Base-by-base conservation (phyloP, 2,888 invertebrate species). In the Thymelicus lineola region DNA sequence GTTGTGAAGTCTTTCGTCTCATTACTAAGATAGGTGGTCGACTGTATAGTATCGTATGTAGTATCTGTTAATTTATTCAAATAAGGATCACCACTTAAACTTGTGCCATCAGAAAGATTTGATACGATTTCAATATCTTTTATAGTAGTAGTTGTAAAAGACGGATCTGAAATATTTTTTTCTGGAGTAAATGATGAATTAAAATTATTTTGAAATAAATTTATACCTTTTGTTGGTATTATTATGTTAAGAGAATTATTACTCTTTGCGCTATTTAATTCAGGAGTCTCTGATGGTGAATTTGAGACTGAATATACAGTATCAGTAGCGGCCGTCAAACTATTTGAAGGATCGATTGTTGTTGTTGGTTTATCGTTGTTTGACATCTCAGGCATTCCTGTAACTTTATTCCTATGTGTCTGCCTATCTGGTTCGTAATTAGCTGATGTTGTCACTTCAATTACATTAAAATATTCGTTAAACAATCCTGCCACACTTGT, bases 401-500 rank as follows among this genome's bases (percentile, higher is more conserved):
- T 3, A 42, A 7, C 12, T 10, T 7, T 12, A 12, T 9, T 42
- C 12, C 3, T 42, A 12, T 42, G 12, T 42, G 42, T n/a, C 5
- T 2, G 15, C 12, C 1, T 9, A 46, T 57, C 46, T 14, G 28
- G 6, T 55, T 7, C 15, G 14, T 53, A 9, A n/a, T 46, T 35
- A 4, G 53, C 12, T 12, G 45, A 45, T 7, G 67, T 53, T 15
- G 60, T 45, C 6, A 45, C 53, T 61, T 75, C 77, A 45, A 75
- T 35, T 60, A 75, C 76, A 72, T 75, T 75, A 60, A 70, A 75
- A 76, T 74, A 75, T 71, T 76, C 72, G 63, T 76, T 76, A 71
- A 70, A 73, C n/a, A 68, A 65, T 64, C 58, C 46, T 9, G 17
- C 67, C 46, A 7, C 20, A 17, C 20, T 66, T 17, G 46, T 36